These are phyloP conservation scores for Spheniscus humboldti DNA, from an alignment of 2,797 vertebrate species.

Conservation along the genomic window DNA sequence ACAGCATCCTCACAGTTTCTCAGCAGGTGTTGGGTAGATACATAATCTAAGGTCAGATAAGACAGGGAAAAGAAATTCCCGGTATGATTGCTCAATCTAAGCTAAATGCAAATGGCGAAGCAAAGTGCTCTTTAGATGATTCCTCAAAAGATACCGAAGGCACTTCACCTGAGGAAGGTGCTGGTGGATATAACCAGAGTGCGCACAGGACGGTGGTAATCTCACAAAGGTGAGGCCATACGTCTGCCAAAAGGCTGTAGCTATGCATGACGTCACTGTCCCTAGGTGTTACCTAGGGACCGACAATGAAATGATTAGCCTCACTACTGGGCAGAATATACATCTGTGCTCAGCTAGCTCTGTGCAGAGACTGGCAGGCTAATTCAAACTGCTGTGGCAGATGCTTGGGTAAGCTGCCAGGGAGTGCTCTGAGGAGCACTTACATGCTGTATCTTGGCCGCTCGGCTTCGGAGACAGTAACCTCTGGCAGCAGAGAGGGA, in stretches of 20 bases:
- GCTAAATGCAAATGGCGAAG: neutral
- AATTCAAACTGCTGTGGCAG: neutral
- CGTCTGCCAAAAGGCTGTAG: neutral
- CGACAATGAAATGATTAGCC: neutral
- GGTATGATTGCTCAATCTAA: neutral
- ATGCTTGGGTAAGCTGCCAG: neutral
- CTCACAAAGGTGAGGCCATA: neutral
- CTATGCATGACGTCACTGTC: rapidly evolving
- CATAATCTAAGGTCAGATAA: neutral
- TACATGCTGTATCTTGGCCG: neutral
- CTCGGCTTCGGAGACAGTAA: rapidly evolving
- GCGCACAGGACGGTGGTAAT: too few relatives aligned
- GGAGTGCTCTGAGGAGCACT: neutral
- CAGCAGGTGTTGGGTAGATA: neutral
- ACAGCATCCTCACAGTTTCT: neutral
- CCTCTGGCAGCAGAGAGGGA: neutral
- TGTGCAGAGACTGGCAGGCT: neutral
- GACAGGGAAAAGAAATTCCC: neutral
- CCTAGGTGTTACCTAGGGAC: neutral
- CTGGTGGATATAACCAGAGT: neutral
- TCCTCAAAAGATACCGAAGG: neutral
- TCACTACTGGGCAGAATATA: neutral
- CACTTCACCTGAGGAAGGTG: neutral
- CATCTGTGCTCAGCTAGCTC: neutral
- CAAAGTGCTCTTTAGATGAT: neutral